A percentile compares a stretch with the other conserved stretches of the same genome.
Conservation (phyloP, 2,113 vertebrate species). For the Trochalopteron elliotii region DNA sequence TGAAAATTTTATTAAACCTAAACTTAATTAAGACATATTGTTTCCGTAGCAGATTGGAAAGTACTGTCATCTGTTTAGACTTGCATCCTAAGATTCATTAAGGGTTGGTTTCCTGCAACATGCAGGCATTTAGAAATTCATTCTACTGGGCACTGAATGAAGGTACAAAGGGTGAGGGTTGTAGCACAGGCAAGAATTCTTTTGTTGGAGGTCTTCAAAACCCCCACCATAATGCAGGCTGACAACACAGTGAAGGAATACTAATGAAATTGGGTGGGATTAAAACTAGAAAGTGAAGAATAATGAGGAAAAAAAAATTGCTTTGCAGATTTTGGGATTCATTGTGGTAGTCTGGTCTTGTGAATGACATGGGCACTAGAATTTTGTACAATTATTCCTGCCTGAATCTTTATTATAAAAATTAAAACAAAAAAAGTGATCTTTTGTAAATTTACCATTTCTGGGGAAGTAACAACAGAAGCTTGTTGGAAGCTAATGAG, state of each 20-base stretch:
- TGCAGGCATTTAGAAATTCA: slow-evolving; percentile 19
- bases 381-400: not conserved
- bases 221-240: not conserved
- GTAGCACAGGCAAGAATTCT: slow-evolving; percentile 12
- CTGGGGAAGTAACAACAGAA: not conserved
- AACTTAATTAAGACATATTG: slow-evolving; percentile 56
- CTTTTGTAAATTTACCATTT: not conserved
- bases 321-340: not conserved
- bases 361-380: not conserved
- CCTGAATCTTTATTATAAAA: not conserved
- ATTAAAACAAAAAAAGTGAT: not conserved
- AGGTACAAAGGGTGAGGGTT: slow-evolving; percentile 27
- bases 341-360: not conserved
- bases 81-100: slow-evolving; percentile 39
- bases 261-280: slow-evolving; percentile 1
- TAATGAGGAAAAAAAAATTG: not conserved
- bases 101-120: slow-evolving; percentile 23
- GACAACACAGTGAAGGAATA: slow-evolving; percentile 31
- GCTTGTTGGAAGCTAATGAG: not conserved
- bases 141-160: not conserved
- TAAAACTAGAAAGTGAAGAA: slow-evolving; percentile 1
- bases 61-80: slow-evolving; percentile 36
- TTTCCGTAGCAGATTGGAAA: slow-evolving; percentile 23
- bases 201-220: slow-evolving; percentile 41
- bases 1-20: slow-evolving; percentile 50